Base-by-base conservation (phyloP, 2,113 vertebrate genomes). In the Myrmophylax atrothorax region DNA sequence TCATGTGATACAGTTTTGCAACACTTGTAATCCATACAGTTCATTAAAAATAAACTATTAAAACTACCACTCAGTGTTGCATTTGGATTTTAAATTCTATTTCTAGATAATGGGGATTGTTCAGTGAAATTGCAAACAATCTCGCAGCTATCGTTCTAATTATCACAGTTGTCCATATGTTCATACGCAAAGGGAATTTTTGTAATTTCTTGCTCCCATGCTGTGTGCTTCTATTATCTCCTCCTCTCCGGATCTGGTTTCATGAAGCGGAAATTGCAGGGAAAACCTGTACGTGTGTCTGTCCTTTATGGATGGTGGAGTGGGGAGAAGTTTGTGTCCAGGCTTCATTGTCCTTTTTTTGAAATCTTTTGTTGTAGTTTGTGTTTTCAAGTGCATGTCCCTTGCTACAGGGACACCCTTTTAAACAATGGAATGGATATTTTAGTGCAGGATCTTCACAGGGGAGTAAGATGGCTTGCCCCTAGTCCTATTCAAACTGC, bases 131-230 rank as follows among this genome's bases (percentile, higher is more conserved):
- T 94, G 91, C 89, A 91, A 84, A 87, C 94, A 96, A 87, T 95
- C 90, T 64, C 95, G 93, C 96, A 97, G 94, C 96, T 96, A 94
- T 95, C 89, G 62, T 89, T 97, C 94, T 98, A 97, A 98, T 98
- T 94, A 97, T 97, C 97, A 96, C 96, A 97, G 96, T 97, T 91
- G 92, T 93, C 97, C 97, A 96, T 97, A 98, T 98, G 97, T 96
- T 98, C 96, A 79, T 90, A 90, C 24, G 84, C 95, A 95, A 92
- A 82, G 96, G 95, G 87, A 91, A 91, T 96, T 95, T 94, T 93
- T 97, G 90, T 92, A 89, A 56, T 95, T 95, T 94, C 87, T 93
- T 63, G 60, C 29, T 79, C 90, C 95, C 97, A 94, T 84, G 72
- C 95, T 98, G 93, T 74, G 94, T 80, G 59, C 83, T 60, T 90